Evolutionary conservation across 2,888 invertebrate species (phyloP).

Genomic region (Caenorhabditis angaria): DNA sequence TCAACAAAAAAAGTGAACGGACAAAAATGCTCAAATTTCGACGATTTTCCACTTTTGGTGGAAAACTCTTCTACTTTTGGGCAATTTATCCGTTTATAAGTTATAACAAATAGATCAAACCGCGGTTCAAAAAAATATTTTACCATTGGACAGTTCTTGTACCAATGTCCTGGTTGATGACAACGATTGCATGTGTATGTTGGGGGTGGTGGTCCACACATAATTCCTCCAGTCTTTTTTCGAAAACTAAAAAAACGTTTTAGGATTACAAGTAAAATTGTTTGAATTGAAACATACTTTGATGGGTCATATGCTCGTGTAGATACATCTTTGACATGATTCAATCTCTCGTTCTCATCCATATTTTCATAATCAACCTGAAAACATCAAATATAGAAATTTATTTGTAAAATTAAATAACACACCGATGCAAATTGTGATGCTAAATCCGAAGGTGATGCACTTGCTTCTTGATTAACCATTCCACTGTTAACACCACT

Average conservation of each 20-base stretch:
- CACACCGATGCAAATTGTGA: slow-evolving; percentile 49
- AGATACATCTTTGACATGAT: slow-evolving; percentile 95
- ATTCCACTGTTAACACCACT: slow-evolving; percentile 57
- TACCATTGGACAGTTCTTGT: slow-evolving; percentile 86
- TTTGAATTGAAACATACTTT: slow-evolving; percentile 78
- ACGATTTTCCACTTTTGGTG: not conserved
- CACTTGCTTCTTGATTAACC: slow-evolving; percentile 38
- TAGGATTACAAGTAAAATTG: slow-evolving; percentile 18
- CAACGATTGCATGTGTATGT: slow-evolving; percentile 94
- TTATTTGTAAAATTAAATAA: not conserved
- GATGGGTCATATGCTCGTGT: slow-evolving; percentile 95
- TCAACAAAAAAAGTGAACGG: not conserved
- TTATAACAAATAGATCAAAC: not conserved
- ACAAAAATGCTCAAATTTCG: not conserved
- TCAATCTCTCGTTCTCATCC: slow-evolving; percentile 95
- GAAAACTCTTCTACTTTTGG: not conserved
- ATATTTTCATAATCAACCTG: slow-evolving; percentile 79
- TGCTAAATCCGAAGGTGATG: slow-evolving; percentile 19
- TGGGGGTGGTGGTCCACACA: slow-evolving; percentile 88
- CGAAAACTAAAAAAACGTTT: slow-evolving; percentile 81
- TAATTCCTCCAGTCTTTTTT: slow-evolving; percentile 84
- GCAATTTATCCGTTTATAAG: not conserved
- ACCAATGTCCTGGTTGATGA: slow-evolving; percentile 94
- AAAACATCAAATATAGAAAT: slow-evolving; percentile 24
- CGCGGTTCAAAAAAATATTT: slow-evolving; percentile 9